Percentiles rank a stretch among this genome's conserved stretches.
These are phyloP conservation scores for Volucella bombylans DNA, from an alignment of 2,888 invertebrate species.

Conservation along the genomic window DNA sequence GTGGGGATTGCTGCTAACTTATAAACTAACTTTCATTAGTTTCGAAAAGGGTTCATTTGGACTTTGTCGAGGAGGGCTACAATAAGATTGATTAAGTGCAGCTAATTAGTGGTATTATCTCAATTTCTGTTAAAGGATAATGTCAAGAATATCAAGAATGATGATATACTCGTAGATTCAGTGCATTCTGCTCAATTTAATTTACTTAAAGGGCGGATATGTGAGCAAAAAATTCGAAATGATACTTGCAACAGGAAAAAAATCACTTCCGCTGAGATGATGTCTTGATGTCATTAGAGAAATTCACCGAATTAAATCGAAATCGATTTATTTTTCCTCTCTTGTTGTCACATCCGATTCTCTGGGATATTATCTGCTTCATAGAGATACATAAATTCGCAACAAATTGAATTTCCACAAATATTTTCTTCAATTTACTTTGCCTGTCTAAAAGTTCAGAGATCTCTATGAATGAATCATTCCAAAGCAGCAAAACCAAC, in stretches of 20 bases:
- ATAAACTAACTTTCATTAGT: slow-evolving; percentile 58
- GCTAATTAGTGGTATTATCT: slow-evolving; percentile 63
- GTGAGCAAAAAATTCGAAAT: background rate
- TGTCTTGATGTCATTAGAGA: slow-evolving; percentile 27
- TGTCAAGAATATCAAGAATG: background rate
- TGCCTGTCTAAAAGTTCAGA: too few relatives aligned
- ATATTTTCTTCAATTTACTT: background rate
- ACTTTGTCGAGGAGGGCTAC: slow-evolving; percentile 43
- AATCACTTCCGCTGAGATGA: slow-evolving; percentile 52
- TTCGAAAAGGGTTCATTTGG: slow-evolving; percentile 67
- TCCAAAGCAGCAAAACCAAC: too few relatives aligned
- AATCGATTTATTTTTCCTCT: background rate
- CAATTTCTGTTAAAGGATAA: slow-evolving; percentile 32
- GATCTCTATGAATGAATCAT: too few relatives aligned
- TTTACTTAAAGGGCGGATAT: background rate
- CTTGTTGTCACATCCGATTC: background rate
- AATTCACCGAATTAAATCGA: slow-evolving; percentile 51
- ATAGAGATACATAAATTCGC: slow-evolving; percentile 25
- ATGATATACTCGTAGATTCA: slow-evolving; percentile 4
- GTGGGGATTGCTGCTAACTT: slow-evolving; percentile 27
- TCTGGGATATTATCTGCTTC: background rate
- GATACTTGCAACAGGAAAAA: slow-evolving; percentile 26
- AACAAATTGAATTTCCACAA: slow-evolving; percentile 36
- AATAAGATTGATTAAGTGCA: slow-evolving; percentile 71
- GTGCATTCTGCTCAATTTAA: slow-evolving; percentile 42